Evolutionary conservation across 2,888 invertebrate species (phyloP).

Genomic region (Octodonta nipae): DNA sequence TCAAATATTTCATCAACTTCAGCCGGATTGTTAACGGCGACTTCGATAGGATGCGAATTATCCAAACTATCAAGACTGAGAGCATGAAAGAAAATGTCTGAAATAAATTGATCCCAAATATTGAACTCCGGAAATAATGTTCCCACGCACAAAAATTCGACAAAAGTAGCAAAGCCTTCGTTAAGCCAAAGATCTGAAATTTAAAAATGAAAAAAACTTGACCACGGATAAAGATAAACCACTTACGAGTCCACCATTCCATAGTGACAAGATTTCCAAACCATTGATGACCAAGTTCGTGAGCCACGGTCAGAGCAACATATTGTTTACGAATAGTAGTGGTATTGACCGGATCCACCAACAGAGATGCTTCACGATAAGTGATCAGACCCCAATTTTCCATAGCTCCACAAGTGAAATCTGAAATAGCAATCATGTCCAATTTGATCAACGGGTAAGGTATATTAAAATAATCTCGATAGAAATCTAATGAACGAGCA

Average conservation of each 20-base stretch:
- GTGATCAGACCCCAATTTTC: conserved; percentile 94
- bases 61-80: conserved; percentile 75
- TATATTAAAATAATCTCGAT: conserved; percentile 86
- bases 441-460: conserved; percentile 91
- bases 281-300: conserved; percentile 95
- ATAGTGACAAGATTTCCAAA: conserved; percentile 95
- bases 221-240: too few relatives aligned
- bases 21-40: conserved; percentile 81
- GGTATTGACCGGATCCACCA: conserved; percentile 81
- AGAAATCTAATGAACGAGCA: conserved; percentile 81
- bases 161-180: too few relatives aligned
- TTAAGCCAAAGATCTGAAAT: conserved; percentile 68
- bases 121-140: conserved; percentile 80
- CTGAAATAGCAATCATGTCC: conserved; percentile 89
- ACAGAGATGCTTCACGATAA: conserved; percentile 45
- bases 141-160: conserved; percentile 66
- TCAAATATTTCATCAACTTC: conserved; percentile 97
- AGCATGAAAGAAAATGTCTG: conserved; percentile 72
- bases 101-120: conserved; percentile 93
- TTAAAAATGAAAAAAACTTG: too few relatives aligned
- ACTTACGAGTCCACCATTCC: conserved; percentile 95
- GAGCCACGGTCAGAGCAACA: conserved; percentile 76
- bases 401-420: conserved; percentile 92
- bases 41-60: conserved; percentile 92
- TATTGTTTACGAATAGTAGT: conserved; percentile 70